phyloP scores from a whole-genome alignment of 2,888 invertebrate species.

The Heliothis peltigera region DNA sequence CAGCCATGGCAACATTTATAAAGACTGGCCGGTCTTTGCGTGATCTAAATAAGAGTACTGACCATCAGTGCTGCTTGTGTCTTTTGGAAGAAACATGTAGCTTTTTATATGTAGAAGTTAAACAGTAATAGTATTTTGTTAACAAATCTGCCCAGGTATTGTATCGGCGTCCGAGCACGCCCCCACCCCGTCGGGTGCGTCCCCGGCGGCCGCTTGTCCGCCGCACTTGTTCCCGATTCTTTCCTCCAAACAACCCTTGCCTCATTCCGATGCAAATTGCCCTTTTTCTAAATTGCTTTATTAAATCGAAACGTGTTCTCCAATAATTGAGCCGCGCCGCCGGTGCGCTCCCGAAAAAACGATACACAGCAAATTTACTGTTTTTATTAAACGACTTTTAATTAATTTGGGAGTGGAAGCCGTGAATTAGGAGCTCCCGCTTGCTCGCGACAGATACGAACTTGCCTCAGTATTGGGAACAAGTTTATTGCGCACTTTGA shows the following conservation, averaged over 20 bases:
- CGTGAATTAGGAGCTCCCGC: constrained; percentile 61
- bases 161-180: background rate
- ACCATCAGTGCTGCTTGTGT: no score
- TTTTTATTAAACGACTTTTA: constrained; percentile 75
- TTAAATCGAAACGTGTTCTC: constrained; percentile 86
- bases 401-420: constrained; percentile 67
- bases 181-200: constrained; percentile 27
- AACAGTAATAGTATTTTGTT: no score
- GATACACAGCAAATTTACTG: constrained; percentile 69
- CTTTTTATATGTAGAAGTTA: constrained; percentile 3
- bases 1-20: no score
- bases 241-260: constrained; percentile 73
- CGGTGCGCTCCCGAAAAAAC: constrained; percentile 59
- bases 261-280: constrained; percentile 84
- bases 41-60: no score
- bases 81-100: background rate
- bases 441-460: constrained; percentile 40
- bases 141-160: no score
- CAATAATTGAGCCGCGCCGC: constrained; percentile 76
- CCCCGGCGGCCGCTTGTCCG: constrained; percentile 53
- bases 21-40: no score
- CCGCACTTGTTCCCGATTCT: constrained; percentile 44
- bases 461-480: constrained; percentile 44
- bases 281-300: constrained; percentile 87
- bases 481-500: constrained; percentile 49